Conservation (phyloP, 2,797 vertebrate species). For the Microchirus variegatus region DNA sequence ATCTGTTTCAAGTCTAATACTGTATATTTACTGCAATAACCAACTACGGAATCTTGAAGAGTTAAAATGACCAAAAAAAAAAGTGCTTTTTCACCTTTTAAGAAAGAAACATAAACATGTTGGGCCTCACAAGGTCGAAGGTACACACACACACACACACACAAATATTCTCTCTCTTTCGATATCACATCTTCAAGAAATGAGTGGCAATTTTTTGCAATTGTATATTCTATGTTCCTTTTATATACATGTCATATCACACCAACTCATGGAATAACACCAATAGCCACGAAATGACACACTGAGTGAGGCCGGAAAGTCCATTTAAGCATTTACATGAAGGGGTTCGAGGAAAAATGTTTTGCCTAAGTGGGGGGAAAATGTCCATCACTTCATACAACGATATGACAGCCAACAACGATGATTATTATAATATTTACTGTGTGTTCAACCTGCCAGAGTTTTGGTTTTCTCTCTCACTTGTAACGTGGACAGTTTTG, state of each 20-base stretch:
- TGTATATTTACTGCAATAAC: constrained; percentile 60
- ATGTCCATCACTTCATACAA: constrained; percentile 71
- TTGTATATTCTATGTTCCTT: constrained; percentile 53
- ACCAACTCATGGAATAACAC: constrained; percentile 72
- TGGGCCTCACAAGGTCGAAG: constrained; percentile 15
- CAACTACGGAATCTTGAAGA: constrained; percentile 54
- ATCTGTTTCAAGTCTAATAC: constrained; percentile 75
- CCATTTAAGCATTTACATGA: constrained; percentile 65
- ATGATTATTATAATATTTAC: constrained; percentile 55
- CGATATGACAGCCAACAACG: constrained; percentile 69
- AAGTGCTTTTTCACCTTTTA: constrained; percentile 11
- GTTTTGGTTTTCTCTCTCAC: constrained; percentile 56
- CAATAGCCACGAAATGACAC: constrained; percentile 71
- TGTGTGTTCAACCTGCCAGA: constrained; percentile 30
- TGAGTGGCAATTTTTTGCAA: constrained; percentile 28
- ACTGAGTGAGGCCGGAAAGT: constrained; percentile 58
- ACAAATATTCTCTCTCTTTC: constrained; percentile 21
- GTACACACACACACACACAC: constrained; percentile 21
- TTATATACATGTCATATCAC: constrained; percentile 64
- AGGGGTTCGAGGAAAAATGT: constrained; percentile 59
- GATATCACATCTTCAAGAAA: constrained; percentile 47
- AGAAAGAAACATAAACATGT: constrained; percentile 9
- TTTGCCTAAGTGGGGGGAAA: constrained; percentile 49
- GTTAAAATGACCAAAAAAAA: constrained; percentile 38
- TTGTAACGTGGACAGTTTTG: constrained; percentile 51